Base-by-base conservation (phyloP, 2,797 vertebrate genomes). In the Pelobates cultripes region DNA sequence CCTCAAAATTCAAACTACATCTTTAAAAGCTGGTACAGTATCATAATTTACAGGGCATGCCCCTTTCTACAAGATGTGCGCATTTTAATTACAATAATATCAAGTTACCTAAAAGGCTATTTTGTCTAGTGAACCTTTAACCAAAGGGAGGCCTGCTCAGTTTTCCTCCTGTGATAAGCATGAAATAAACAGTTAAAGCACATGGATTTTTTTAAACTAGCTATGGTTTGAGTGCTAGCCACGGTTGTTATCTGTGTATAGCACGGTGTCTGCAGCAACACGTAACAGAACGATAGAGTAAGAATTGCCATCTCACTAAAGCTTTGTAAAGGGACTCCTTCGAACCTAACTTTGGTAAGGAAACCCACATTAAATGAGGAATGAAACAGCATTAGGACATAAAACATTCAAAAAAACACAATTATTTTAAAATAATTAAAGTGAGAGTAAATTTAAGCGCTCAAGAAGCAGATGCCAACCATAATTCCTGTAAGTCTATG, bases 291-390 rank as follows among this genome's bases (percentile, higher is more conserved):
- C 3, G 13, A 68, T 68, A 80, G 40, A 55, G 53, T 61, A 43
- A 82, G 63, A 53, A 77, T 69, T 43, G 28, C n/a, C 13, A n/a
- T 69, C 74, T 82, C 69, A 42, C 75, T 76, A 81, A 81, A 76
- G 75, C 80, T 82, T 64, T 57, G 68, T 57, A 28, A 73, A 82
- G 55, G 13, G 14, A 77, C 67, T 76, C 73, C 63, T 66, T 66
- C 40, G 61, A 60, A 74, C 6, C 28, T 75, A 66, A 81, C 80
- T 81, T 81, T 81, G 80, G 80, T 82, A 55, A 77, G 68, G 57
- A 77, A 51, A 72, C 69, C 57, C 72, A 81, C 41, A 66, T 67
- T 77, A 28, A 43, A 69, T 28, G 43, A 66, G 40, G 43, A 77
- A 17, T 47, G n/a, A 66, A 76, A 70, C n/a, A 51, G 66, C 17